phyloP scores from a whole-genome alignment of 2,888 invertebrate genomes.

The Augochlorella aurata region DNA sequence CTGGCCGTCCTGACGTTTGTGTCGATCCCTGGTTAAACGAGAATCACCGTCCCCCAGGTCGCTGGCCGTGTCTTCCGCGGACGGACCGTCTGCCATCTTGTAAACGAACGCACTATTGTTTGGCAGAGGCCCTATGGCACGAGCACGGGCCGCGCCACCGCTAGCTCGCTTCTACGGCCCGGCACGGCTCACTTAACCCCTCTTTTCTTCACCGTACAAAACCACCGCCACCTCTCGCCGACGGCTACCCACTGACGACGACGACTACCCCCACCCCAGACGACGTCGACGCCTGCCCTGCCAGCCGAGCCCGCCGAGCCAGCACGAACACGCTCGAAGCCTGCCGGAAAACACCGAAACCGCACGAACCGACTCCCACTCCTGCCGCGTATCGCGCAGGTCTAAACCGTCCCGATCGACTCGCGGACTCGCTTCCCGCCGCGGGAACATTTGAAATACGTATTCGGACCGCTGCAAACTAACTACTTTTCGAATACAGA shows the following conservation, averaged over 20 bases:
- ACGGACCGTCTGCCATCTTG: slow-evolving; percentile 92
- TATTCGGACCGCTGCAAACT: neutral
- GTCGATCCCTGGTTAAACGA: slow-evolving; percentile 73
- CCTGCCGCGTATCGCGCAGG: rapidly evolving
- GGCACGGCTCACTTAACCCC: slow-evolving; percentile 64
- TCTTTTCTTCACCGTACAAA: slow-evolving; percentile 57
- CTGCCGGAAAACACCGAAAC: slow-evolving; percentile 6
- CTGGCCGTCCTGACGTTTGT: slow-evolving; percentile 69
- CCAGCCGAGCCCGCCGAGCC: slow-evolving; percentile 40
- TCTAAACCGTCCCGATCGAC: neutral
- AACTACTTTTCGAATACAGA: neutral
- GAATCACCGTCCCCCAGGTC: slow-evolving; percentile 73
- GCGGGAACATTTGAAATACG: neutral
- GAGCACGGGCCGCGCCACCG: slow-evolving; percentile 68
- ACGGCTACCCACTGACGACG: slow-evolving; percentile 63
- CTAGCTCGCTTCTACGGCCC: slow-evolving; percentile 64
- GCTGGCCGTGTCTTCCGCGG: slow-evolving; percentile 85
- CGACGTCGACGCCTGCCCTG: slow-evolving; percentile 55
- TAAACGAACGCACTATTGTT: slow-evolving; percentile 84
- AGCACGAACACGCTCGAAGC: slow-evolving; percentile 25
- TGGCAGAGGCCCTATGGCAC: slow-evolving; percentile 71
- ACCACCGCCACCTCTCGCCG: slow-evolving; percentile 67
- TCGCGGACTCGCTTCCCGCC: rapidly evolving
- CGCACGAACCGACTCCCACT: neutral
- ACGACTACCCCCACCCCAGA: slow-evolving; percentile 54